Conservation (phyloP, 2,113 vertebrate species). For the Aix galericulata region DNA sequence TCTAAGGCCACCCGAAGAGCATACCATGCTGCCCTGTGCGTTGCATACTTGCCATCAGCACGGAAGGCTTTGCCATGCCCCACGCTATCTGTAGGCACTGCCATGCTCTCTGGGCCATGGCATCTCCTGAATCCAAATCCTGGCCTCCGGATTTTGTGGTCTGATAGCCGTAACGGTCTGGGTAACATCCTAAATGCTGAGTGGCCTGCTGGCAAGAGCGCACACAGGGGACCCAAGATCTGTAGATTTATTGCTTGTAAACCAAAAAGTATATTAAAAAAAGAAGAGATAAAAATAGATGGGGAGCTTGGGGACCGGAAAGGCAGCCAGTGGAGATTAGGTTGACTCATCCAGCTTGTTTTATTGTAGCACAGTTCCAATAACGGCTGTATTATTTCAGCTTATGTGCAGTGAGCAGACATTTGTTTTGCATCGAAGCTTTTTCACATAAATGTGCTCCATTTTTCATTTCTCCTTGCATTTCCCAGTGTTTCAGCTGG, state of each 20-base stretch:
- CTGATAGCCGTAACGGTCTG: neutral
- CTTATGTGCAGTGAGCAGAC: slow-evolving; percentile 50
- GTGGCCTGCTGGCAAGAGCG: slow-evolving; percentile 57
- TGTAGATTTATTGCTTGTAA: slow-evolving; percentile 73
- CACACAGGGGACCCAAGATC: slow-evolving; percentile 32
- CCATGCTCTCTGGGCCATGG: neutral
- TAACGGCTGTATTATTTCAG: slow-evolving; percentile 70
- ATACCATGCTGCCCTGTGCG: neutral
- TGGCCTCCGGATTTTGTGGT: neutral
- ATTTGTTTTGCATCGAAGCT: slow-evolving; percentile 65
- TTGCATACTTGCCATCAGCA: neutral
- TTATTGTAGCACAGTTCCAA: slow-evolving; percentile 66
- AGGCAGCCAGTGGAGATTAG: slow-evolving; percentile 77
- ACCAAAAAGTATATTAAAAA: slow-evolving; percentile 69
- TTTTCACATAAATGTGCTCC: slow-evolving; percentile 54
- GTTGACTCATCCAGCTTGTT: slow-evolving; percentile 69
- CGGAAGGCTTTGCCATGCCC: neutral
- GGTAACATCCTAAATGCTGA: slow-evolving; percentile 48
- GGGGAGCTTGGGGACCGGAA: slow-evolving; percentile 61
- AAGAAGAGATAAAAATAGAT: slow-evolving; percentile 74
- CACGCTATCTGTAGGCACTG: neutral
- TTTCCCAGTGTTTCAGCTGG: slow-evolving; percentile 43
- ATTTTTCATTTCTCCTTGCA: slow-evolving; percentile 45
- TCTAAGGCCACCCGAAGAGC: neutral
- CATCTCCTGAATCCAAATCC: neutral